Evolutionary conservation across 2,113 vertebrate species (phyloP).

Genomic region (Amphilophus citrinellus): DNA sequence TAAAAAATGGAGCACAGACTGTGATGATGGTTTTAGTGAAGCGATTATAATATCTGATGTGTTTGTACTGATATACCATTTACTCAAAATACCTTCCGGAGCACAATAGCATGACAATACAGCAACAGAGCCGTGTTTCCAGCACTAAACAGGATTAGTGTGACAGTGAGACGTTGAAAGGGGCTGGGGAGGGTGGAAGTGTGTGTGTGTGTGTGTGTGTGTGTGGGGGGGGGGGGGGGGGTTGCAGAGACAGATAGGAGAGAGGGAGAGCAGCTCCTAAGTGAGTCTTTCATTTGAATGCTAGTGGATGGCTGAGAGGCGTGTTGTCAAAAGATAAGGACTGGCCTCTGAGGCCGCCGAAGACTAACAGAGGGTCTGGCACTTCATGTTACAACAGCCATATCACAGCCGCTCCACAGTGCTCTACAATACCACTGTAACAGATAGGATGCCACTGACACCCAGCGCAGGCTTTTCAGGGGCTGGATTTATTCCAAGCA

Average conservation of each 20-base stretch:
- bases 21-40: conserved; percentile 21
- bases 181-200: background rate
- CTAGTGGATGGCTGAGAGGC: conserved; percentile 78
- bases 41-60: conserved; percentile 48
- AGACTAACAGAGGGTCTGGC: conserved; percentile 74
- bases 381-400: conserved; percentile 69
- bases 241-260: conserved; percentile 25
- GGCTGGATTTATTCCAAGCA: conserved; percentile 28
- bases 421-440: conserved; percentile 71
- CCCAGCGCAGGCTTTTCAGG: conserved; percentile 32
- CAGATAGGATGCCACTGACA: conserved; percentile 67
- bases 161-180: conserved; percentile 63
- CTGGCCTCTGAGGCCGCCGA: conserved; percentile 76
- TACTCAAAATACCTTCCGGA: conserved; percentile 51
- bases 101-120: conserved; percentile 38
- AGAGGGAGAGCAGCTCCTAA: conserved; percentile 64
- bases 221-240: background rate
- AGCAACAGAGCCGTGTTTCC: conserved; percentile 51
- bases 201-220: background rate
- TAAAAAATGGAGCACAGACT: conserved; percentile 20
- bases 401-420: conserved; percentile 67
- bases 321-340: conserved; percentile 83
- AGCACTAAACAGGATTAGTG: conserved; percentile 74
- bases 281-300: conserved; percentile 82
- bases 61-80: conserved; percentile 49